Evolutionary conservation across 2,888 invertebrate species (phyloP).

Genomic region (Dynastes tityus): DNA sequence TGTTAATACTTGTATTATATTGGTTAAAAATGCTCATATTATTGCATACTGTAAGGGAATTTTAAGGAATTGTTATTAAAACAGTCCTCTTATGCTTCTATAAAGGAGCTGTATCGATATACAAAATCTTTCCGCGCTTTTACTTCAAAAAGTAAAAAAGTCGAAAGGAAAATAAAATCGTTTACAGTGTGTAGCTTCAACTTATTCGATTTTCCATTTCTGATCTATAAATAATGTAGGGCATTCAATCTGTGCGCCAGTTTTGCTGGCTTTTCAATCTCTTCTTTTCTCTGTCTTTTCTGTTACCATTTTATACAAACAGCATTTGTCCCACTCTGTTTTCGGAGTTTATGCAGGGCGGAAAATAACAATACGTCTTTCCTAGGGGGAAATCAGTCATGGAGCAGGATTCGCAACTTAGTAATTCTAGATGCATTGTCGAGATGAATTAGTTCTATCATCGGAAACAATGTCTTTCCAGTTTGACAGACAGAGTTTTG

Average conservation of each 20-base stretch:
- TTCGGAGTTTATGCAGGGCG: constrained; percentile 37
- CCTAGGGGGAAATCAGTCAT: constrained; percentile 50
- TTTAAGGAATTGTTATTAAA: not conserved
- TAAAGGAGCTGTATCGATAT: constrained; percentile 32
- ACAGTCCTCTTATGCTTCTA: constrained; percentile 21
- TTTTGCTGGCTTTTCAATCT: constrained; percentile 41
- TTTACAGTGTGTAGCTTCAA: constrained; percentile 36
- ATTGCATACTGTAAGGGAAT: too few species aligned
- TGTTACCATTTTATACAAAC: constrained; percentile 14
- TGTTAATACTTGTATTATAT: too few species aligned
- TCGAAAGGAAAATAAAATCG: constrained; percentile 40
- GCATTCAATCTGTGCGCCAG: constrained; percentile 49
- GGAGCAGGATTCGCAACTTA: constrained; percentile 24
- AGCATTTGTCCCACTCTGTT: constrained; percentile 24
- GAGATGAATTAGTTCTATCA: constrained; percentile 34
- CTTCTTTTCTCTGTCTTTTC: constrained; percentile 33
- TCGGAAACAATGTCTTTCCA: constrained; percentile 26
- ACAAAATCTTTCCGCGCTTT: constrained; percentile 40
- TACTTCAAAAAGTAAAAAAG: constrained; percentile 29
- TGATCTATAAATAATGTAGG: constrained; percentile 51
- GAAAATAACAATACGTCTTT: constrained; percentile 50
- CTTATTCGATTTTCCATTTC: constrained; percentile 51
- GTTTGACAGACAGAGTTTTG: constrained; percentile 9
- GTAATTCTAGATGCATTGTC: constrained; percentile 31
- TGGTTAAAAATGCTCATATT: too few species aligned